Evolutionary conservation across 35 echinoderm and acorn worm species (phyloP).

Genomic region (Ophioderma brevispina): DNA sequence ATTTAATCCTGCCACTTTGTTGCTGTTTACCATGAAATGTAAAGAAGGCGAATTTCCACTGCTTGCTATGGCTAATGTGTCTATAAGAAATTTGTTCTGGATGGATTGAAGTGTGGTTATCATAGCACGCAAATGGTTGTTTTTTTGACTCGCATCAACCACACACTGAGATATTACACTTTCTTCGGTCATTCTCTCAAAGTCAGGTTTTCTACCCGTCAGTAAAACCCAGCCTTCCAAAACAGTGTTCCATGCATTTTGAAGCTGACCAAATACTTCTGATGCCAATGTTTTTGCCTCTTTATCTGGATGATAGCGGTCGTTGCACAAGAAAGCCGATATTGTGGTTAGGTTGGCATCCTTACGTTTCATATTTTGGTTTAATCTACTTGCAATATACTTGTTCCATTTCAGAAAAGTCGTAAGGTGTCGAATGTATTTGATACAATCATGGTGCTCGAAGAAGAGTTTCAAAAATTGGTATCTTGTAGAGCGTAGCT

Average conservation of each 20-base stretch:
- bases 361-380: background rate
- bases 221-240: background rate
- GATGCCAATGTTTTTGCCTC: background rate
- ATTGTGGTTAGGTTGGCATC: background rate
- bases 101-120: background rate
- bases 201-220: background rate
- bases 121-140: background rate
- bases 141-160: background rate
- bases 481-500: background rate
- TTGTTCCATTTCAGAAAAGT: background rate
- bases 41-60: slow-evolving; percentile 1
- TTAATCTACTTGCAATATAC: background rate
- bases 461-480: background rate
- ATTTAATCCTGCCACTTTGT: background rate
- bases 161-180: background rate
- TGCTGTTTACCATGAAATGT: background rate
- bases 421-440: background rate
- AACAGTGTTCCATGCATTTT: background rate
- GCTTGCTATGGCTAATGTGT: background rate
- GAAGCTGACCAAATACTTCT: background rate
- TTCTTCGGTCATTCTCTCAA: background rate
- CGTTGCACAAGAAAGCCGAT: background rate
- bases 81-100: slow-evolving; percentile 19
- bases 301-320: background rate
- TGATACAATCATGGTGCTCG: background rate